Evolutionary conservation across 2,888 invertebrate species (phyloP), one percentile per base, ranked within the genome.

Genomic region (Dicyrtoma fusca): DNA sequence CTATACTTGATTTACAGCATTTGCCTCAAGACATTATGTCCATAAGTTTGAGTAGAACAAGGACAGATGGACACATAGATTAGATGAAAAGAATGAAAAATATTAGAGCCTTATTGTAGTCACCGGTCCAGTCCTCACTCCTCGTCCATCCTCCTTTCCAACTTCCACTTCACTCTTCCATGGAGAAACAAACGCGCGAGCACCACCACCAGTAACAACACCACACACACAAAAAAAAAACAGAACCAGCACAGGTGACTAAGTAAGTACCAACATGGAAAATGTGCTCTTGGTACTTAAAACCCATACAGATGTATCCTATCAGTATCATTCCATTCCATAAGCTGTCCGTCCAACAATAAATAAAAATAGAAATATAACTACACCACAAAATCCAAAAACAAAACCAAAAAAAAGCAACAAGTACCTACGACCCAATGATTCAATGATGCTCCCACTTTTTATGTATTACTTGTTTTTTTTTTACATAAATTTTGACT

Each of bases 1-100:
- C 71, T 71, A 71, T 71, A 71, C 71, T 71, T 71, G 71, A 71
- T 71, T 71, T 71, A 71, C 44, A 25, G 25, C 62, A 44, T 42
- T 63, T 62, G 53, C 61, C 69, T 25, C 61, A 21, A 62, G 62
- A 61, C 51, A 59, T 69, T 69, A 69, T 62, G 69, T 69, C 69
- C 69, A 61, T 62, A 69, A 69, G 69, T 69, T 61, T 42, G 47
- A 68, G 23, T 57, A 68, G 57, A 68, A 57, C 68, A 68, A 57
- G 70, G 70, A 73, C 70, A 65, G 73, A 73, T 73, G 61, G 66
- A 66, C 66, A 73, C 25, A 61, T 42, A 73, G 73, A 73, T 73
- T 73, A 73, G 55, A 19, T 13, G 26, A 69, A 70, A 68, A 71
- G 73, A 73, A 71, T 73, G 70, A 70, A 70, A 68, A 68, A 68